phyloP scores from a whole-genome alignment of 1,140 invertebrate species.

The Patella vulgata region DNA sequence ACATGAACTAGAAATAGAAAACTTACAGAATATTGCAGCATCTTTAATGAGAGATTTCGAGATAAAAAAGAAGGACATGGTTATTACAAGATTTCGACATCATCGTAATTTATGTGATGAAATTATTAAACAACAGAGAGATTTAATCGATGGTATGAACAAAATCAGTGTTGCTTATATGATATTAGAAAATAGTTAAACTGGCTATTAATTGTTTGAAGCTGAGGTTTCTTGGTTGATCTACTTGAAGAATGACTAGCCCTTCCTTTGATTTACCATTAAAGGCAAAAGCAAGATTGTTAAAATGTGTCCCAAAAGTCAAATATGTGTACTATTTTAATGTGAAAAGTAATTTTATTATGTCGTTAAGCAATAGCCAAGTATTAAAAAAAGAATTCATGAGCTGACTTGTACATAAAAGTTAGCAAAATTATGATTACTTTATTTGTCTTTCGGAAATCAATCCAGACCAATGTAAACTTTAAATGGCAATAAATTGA shows the following conservation, averaged over 20 bases:
- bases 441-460: no score
- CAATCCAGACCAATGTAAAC: no score
- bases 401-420: no score
- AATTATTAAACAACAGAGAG: conserved; percentile 87
- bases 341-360: not conserved
- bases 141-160: conserved; percentile 82
- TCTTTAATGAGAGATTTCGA: conserved; percentile 85
- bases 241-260: not conserved
- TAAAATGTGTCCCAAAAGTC: not conserved
- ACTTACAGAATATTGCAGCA: conserved; percentile 88
- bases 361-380: no score
- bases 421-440: no score
- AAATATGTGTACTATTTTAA: not conserved
- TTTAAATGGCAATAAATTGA: no score
- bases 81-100: conserved; percentile 83
- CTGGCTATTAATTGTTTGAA: not conserved
- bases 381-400: no score
- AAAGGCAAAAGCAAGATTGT: no score
- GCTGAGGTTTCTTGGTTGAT: not conserved
- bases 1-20: conserved; percentile 91
- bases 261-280: not conserved
- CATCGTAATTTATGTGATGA: conserved; percentile 89
- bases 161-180: not conserved
- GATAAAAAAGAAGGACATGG: conserved; percentile 82
- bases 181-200: not conserved